These are phyloP conservation scores for Tachysurus vachellii DNA, from an alignment of 2,113 vertebrate species.

Conservation along the genomic window DNA sequence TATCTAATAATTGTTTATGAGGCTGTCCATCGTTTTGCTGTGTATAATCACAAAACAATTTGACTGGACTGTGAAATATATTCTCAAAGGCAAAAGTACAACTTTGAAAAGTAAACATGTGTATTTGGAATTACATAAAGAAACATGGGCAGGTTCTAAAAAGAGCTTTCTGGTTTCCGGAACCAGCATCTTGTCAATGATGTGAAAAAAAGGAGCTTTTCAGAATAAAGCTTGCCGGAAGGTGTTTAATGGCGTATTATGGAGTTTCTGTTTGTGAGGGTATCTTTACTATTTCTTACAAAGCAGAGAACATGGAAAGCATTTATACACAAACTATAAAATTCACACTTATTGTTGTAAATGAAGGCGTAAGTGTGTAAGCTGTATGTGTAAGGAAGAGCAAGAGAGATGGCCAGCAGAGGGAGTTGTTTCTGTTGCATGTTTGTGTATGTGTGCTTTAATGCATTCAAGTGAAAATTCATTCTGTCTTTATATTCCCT, in stretches of 20 bases:
- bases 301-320: not conserved
- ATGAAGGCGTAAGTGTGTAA: not conserved
- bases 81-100: not conserved
- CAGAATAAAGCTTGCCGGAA: constrained; percentile 7
- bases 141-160: not conserved
- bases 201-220: not conserved
- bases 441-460: constrained; percentile 12
- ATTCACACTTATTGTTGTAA: not conserved
- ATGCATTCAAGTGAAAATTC: not conserved
- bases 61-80: not conserved
- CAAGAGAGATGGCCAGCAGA: constrained; percentile 43
- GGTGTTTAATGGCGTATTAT: not conserved
- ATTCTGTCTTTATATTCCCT: constrained; percentile 32
- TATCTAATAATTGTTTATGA: not conserved
- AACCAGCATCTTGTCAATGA: not conserved
- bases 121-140: constrained; percentile 4
- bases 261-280: not conserved
- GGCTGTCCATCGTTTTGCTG: not conserved
- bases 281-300: not conserved
- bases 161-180: not conserved
- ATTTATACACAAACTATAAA: not conserved
- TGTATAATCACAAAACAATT: not conserved
- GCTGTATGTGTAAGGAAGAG: not conserved
- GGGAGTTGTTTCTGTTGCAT: constrained; percentile 46
- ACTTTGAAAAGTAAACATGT: not conserved